Base-by-base conservation (phyloP, 2,113 vertebrate genomes). In the Lophotis ruficrista region DNA sequence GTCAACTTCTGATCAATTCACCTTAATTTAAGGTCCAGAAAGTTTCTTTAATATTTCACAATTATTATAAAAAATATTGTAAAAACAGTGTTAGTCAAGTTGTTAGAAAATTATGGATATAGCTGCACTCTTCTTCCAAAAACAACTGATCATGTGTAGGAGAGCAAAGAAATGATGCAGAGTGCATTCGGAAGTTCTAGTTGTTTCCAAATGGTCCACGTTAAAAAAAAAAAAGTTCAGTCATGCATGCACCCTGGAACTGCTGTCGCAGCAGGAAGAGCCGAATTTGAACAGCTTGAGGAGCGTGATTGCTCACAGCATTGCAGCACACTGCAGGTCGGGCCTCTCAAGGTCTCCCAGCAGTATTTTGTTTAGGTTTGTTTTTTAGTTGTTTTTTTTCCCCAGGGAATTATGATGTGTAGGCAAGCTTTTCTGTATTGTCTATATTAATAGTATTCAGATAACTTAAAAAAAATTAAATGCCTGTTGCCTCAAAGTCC, bases 241-340 rank as follows among this genome's bases (percentile, higher is more conserved):
- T 82, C 85, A 73, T 93, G 95, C 91, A 15, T 78, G 87, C 37
- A 62, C 41, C 17, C 2, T 6, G 87, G 71, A 95, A 93, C 62
- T 96, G 96, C 95, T 96, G 91, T 57, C 68, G 47, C 93, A 96
- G 96, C 92, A 96, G 83, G 56, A 94, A 84, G 66, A 89, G 50
- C 68, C 81, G 72, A 37, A 92, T 97, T 75, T 66, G 86, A 94
- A 53, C 77, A 90, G 83, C 78, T 65, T 85, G 78, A 81, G 81
- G 33, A 90, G 85, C 89, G 45, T 5, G 41, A 72, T 91, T 70
- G 72, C 89, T 95, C 19, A 9, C 80, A 95, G 93, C 90, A 79
- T 18, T 97, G 95, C 96, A 96, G 94, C 86, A 94, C 37, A 28
- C 48, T 54, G 2, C 16, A 96, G 93, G 95, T 92, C 89, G 86